These are phyloP conservation scores for Meda fulgida DNA, from an alignment of 2,797 vertebrate species.

Conservation along the genomic window DNA sequence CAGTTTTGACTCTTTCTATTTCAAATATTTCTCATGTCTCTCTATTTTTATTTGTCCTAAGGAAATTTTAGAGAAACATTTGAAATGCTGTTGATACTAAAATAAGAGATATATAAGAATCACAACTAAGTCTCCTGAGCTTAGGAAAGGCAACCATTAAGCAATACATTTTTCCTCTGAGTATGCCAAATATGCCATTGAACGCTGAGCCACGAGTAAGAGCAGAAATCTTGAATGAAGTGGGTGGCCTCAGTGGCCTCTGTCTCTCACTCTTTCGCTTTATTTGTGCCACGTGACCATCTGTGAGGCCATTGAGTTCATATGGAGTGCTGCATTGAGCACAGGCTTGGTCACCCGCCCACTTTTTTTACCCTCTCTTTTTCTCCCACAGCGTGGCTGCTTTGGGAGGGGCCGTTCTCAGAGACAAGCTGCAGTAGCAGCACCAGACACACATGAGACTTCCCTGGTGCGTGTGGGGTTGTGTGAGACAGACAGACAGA, in stretches of 20 bases:
- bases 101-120: too few species aligned
- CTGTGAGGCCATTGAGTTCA: constrained; percentile 57
- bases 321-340: constrained; percentile 57
- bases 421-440: constrained; percentile 40
- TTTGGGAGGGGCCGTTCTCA: constrained; percentile 48
- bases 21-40: too few species aligned
- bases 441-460: constrained; percentile 30
- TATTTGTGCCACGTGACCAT: constrained; percentile 51
- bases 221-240: constrained; percentile 50
- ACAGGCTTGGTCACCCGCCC: constrained; percentile 46
- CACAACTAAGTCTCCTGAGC: too few species aligned
- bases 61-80: too few species aligned
- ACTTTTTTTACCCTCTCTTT: constrained; percentile 32
- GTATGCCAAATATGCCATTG: background rate
- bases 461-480: constrained; percentile 28
- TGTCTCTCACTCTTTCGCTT: constrained; percentile 33
- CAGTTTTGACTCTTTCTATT: too few species aligned
- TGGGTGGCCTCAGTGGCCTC: constrained; percentile 22
- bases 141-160: too few species aligned
- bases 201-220: constrained; percentile 7
- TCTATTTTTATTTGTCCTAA: too few species aligned
- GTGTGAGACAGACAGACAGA: constrained; percentile 25
- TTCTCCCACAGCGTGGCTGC: constrained; percentile 36
- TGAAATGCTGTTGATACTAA: too few species aligned
- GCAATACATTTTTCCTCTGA: too few species aligned